Conservation (phyloP, 2,888 invertebrate species). For the Heliconius sara region DNA sequence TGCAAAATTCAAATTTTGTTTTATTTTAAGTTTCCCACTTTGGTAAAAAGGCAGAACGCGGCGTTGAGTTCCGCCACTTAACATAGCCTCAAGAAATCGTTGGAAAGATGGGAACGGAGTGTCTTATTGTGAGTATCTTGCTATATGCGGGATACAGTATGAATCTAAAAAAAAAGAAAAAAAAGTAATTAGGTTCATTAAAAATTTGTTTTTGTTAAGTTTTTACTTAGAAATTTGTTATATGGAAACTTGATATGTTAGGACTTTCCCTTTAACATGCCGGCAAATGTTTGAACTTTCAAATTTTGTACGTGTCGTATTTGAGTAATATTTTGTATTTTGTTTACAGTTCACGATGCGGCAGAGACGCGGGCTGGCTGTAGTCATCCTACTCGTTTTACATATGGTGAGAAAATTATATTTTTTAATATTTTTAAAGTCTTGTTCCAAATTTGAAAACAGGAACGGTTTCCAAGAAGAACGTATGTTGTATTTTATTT, state of each 20-base stretch:
- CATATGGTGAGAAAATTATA: slow-evolving; percentile 69
- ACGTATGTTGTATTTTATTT: neutral
- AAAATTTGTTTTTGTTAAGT: slow-evolving; percentile 5
- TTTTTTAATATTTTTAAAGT: too few species aligned
- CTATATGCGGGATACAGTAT: too few species aligned
- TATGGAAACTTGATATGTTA: slow-evolving; percentile 44
- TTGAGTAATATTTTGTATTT: slow-evolving; percentile 55
- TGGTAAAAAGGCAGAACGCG: too few species aligned
- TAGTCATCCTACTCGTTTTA: slow-evolving; percentile 76
- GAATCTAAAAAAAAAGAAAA: too few species aligned
- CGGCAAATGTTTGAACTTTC: slow-evolving; percentile 60
- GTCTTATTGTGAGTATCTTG: too few species aligned
- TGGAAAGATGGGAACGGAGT: too few species aligned
- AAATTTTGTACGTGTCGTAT: slow-evolving; percentile 25
- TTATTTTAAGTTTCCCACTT: too few species aligned
- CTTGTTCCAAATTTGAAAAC: neutral
- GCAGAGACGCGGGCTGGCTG: slow-evolving; percentile 67
- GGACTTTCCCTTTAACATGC: slow-evolving; percentile 54
- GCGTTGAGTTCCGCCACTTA: too few species aligned
- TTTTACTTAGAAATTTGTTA: slow-evolving; percentile 27
- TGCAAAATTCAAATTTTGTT: too few species aligned
- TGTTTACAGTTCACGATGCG: slow-evolving; percentile 78
- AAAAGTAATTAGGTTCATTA: neutral
- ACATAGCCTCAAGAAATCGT: too few species aligned
- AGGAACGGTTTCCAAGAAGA: neutral